Base-by-base conservation (phyloP, 1,140 invertebrate genomes). In the Lepidotrigona ventralis region DNA sequence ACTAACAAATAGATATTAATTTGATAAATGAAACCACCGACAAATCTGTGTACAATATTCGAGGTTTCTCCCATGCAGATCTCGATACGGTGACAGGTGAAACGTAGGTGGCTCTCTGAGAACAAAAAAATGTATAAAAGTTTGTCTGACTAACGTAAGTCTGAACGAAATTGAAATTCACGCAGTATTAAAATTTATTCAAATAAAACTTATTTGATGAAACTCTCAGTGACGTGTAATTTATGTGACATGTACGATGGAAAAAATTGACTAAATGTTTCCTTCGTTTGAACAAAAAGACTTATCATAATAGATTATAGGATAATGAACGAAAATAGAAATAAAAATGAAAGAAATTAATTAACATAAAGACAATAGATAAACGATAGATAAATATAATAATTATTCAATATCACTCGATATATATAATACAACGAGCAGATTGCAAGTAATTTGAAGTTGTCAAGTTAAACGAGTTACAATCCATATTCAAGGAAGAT, bases 1-100 rank as follows among this genome's bases (percentile, higher is more conserved):
- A 75, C 73, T 60, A 56, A 33, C 23, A 46, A 75, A n/a, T 60
- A 60, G 39, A 75, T 66, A 33, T 60, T 58, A 75, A 39, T 46
- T 39, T n/a, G 23, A 75, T n/a, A 75, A 75, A 75, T 75, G 29
- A 75, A 75, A 75, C 72, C 56, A 75, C 15, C 56, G 56, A 60
- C 54, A 75, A 75, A 23, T 53, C 39, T 75, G 21, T 75, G 56
- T 60, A 75, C 33, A 33, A 75, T 58, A 75, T 60, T 72, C 46
- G 29, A 75, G 23, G 33, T 75, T 39, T 75, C 56, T 58, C 23
- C 73, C 73, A 60, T 75, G 56, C 56, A 46, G 33, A 39, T 60
- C 73, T 60, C 17, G 33, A 75, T 75, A 75, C 29, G 56, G 21
- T 39, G 73, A 46, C 56, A 75, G 21, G 23, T 58, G 73, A 60